Base-by-base conservation (phyloP, 2,113 vertebrate species). In the Serinus canaria region DNA sequence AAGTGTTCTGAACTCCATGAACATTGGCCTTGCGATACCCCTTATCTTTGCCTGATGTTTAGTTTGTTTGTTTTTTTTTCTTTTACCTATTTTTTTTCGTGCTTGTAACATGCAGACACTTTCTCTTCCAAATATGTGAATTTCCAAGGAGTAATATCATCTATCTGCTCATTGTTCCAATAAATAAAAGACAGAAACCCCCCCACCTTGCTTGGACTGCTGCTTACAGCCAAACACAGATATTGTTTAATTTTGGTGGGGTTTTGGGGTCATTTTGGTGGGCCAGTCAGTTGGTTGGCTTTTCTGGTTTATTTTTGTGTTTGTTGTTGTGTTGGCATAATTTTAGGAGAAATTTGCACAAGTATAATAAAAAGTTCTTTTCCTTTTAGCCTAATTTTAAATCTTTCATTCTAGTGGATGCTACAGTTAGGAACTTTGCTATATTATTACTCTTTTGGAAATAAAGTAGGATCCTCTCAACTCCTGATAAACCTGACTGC, bases 1-100 rank as follows among this genome's bases (percentile, higher is more conserved):
- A 41, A 37, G 15, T 41, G 7, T 49, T 17, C 39, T 83, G 37
- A 30, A 14, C 22, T 82, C 44, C 52, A 27, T 5, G 3, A 78
- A 43, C 13, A 7, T 39, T 62, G 35, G 2, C 7, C 35, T 23
- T 20, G 1, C 37, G 63, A 18, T 53, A 76, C 19, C 6, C 12
- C 16, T 44, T 74, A 13, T 13, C 19, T 77, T 66, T 77, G 3
- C 10, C 46, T 56, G 15, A 41, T 37, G 30, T 33, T 75, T 84
- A 20, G 7, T n/a, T 33, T n/a, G 25, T 12, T 44, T 33, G 21
- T 1, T 10, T 47, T 37, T 30, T 41, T 41, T 43, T 7, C 0
- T 46, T 47, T 41, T 23, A 6, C 1, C 2, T 23, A 3, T 35
- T n/a, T n/a, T 4, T 41, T 49, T 30, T 23, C n/a, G 2, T 31